Base-by-base conservation (phyloP, 2,113 vertebrate genomes). In the Ardeotis arabs region DNA sequence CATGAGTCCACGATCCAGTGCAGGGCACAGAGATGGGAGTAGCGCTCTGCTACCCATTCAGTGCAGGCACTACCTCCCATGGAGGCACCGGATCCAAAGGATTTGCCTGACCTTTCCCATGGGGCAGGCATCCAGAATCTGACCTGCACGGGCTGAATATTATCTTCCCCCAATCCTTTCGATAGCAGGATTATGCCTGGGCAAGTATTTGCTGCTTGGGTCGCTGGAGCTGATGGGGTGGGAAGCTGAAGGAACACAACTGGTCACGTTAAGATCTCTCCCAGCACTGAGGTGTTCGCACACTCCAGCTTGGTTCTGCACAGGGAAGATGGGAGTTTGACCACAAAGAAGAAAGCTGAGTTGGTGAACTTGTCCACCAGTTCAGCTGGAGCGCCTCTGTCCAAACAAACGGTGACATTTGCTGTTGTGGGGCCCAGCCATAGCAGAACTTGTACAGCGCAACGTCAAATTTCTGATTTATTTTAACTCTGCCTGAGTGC, bases 381-480 rank as follows among this genome's bases (percentile, higher is more conserved):
- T 16, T 45, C 74, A n/a, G 35, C 55, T 16, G 12, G 29, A 64
- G 44, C 2, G 1, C 1, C 3, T 44, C 33, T 58, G 28, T n/a
- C 74, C 74, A 11, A 37, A 55, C 28, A 31, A 9, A 5, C 1
- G 3, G 56, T 1, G 58, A 20, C 0, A 1, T 31, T 52, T 14
- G 33, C 37, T 21, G 39, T 4, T 25, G 82, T 4, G 37, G 17
- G 44, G 60, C 45, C n/a, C 22, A 15, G 56, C 39, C n/a, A 18
- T 0, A 31, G 68, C 21, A 59, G 27, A 37, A 47, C 52, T 45
- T 19, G 31, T 35, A 14, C 63, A 28, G 69, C 50, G 47, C 18
- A 11, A 29, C 1, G 2, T 31, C 69, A 64, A 4, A 20, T 5
- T 3, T 24, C 21, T 15, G 1, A 31, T 27, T 17, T 31, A 14